Conservation (phyloP, 2,113 vertebrate genomes). For the Boleophthalmus pectinirostris region DNA sequence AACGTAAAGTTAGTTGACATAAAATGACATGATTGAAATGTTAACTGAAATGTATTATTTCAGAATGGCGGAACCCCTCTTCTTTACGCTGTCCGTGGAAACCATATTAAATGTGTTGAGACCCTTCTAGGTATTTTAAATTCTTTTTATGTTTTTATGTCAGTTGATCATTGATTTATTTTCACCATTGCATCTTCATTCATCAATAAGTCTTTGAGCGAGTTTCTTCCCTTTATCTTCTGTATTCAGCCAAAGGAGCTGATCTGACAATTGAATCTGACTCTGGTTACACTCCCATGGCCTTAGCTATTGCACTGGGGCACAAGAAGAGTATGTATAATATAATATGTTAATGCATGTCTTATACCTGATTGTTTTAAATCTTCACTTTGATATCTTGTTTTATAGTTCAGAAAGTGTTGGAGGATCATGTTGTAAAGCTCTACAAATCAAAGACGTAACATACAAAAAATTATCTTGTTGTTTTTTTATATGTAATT, state of each 20-base stretch:
- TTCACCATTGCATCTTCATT: background rate
- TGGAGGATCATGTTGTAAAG: slow-evolving; percentile 85
- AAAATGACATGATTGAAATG: background rate
- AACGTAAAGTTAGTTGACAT: slow-evolving; percentile 57
- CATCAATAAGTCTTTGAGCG: background rate
- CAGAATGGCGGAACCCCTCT: slow-evolving; percentile 96
- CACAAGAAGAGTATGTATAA: slow-evolving; percentile 85
- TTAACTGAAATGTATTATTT: slow-evolving; percentile 6
- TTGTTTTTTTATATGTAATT: background rate
- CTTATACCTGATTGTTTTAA: background rate
- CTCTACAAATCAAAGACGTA: slow-evolving; percentile 69
- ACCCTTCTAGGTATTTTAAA: slow-evolving; percentile 83
- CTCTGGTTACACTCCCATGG: slow-evolving; percentile 94
- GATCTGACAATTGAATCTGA: slow-evolving; percentile 94
- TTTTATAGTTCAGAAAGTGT: slow-evolving; percentile 82
- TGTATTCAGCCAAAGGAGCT: slow-evolving; percentile 75
- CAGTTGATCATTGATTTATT: background rate
- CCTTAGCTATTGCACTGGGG: slow-evolving; percentile 89
- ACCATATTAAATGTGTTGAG: slow-evolving; percentile 91
- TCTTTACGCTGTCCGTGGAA: slow-evolving; percentile 93
- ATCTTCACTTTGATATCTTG: slow-evolving; percentile 11
- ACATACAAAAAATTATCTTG: slow-evolving; percentile 3
- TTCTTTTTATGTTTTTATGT: background rate
- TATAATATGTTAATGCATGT: background rate
- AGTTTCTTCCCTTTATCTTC: background rate